Base-by-base conservation (phyloP, 2,113 vertebrate genomes). In the Rissa tridactyla region DNA sequence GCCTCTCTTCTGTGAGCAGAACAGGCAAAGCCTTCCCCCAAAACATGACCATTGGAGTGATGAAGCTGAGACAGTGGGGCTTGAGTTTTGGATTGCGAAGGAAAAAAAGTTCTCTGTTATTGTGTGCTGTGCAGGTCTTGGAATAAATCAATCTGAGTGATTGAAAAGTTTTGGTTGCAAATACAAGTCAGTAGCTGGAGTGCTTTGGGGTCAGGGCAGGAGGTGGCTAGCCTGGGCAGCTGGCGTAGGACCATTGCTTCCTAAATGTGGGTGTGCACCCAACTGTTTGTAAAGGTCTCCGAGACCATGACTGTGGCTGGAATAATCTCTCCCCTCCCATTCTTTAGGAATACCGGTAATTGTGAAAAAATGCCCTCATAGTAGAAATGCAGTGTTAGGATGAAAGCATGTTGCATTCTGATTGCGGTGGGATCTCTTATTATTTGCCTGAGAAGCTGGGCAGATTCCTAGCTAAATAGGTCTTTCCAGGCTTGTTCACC, bases 401-500 rank as follows among this genome's bases (percentile, higher is more conserved):
- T 61, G 64, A 62, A 89, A 30, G 18, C n/a, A 11, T 54, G 47
- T 29, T 55, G 22, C 4, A 2, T 69, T 88, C 46, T 54, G 58
- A 62, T 62, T 81, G 81, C 80, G 61, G 47, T 60, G 68, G 60
- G 21, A 57, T 88, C 61, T 72, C 60, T n/a, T 60, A 5, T n/a
- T 80, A 20, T 58, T 72, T 90, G 40, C 78, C 76, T 60, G 62
- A 78, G 79, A 81, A 69, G 36, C 44, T 95, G 52, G 46, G 49
- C 17, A 26, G 44, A 40, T 83, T 85, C 69, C 34, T 36, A 23
- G 47, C 38, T 82, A 71, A 78, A 46, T 54, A 60, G 65, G n/a
- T 75, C 65, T 86, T 92, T 71, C 82, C 87, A 94, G 86, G 61
- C 69, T 75, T 81, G 51, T 92, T 73, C 54, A 5, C 61, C 34